Conservation (phyloP, 1,140 invertebrate genomes). For the Lucilia sericata region DNA sequence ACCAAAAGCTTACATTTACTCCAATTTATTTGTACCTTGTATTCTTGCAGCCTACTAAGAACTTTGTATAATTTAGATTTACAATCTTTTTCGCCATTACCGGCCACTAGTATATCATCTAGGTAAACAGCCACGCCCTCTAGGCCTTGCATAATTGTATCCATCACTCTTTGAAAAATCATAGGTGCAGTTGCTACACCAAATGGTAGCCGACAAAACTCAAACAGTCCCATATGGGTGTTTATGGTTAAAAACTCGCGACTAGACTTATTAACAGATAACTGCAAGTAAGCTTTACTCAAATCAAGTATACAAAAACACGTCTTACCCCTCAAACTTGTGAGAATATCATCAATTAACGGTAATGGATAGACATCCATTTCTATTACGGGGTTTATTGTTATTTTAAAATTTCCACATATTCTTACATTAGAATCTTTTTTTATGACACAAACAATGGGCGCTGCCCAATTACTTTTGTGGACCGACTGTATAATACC, state of each 20-base stretch:
- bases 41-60: not conserved
- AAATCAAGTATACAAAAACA: conserved; percentile 10
- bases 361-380: conserved; percentile 31
- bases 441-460: conserved; percentile 37
- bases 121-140: no score
- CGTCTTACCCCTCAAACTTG: conserved; percentile 9
- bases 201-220: conserved; percentile 12
- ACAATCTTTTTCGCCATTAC: not conserved
- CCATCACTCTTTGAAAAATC: no score
- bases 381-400: conserved; percentile 34
- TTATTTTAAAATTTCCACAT: conserved; percentile 39
- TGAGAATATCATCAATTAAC: conserved; percentile 4
- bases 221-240: conserved; percentile 19
- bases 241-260: conserved; percentile 8
- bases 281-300: conserved; percentile 2
- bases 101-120: conserved; percentile 3
- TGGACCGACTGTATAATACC: conserved; percentile 29
- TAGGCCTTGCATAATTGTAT: no score
- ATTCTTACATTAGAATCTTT: conserved; percentile 18
- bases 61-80: not conserved
- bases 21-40: not conserved
- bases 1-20: conserved; percentile 22
- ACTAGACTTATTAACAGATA: not conserved
- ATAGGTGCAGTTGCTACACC: not conserved
- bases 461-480: conserved; percentile 27